These are phyloP conservation scores for Anser brachyrhynchus DNA, from an alignment of 2,113 vertebrate genomes.

Conservation along the genomic window DNA sequence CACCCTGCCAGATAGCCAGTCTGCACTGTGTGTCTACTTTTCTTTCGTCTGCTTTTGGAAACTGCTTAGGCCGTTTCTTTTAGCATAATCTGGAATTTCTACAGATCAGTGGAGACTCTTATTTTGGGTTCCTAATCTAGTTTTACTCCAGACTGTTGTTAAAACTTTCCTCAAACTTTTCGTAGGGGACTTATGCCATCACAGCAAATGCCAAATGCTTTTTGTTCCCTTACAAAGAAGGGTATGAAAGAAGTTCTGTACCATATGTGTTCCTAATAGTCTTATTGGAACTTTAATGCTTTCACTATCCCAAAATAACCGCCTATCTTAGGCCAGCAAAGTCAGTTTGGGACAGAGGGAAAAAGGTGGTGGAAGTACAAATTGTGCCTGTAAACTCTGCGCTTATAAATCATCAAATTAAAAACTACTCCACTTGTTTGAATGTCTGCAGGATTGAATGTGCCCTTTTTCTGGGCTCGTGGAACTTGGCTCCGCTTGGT, in stretches of 20 bases:
- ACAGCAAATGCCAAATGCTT: neutral
- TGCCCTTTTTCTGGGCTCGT: neutral
- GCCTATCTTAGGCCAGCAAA: slow-evolving; percentile 21
- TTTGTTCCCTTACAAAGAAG: slow-evolving; percentile 50
- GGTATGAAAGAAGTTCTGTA: slow-evolving; percentile 8
- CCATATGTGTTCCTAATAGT: slow-evolving; percentile 6
- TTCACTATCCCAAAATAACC: slow-evolving; percentile 36
- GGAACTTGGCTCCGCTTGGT: neutral
- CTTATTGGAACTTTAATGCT: slow-evolving; percentile 34
- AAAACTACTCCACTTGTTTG: neutral
- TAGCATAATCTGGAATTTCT: neutral
- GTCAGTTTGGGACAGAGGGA: neutral
- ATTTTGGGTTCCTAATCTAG: neutral
- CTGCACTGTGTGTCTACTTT: neutral
- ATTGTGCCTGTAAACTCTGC: slow-evolving; percentile 35
- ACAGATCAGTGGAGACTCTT: neutral
- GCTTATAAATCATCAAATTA: neutral
- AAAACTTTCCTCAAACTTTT: slow-evolving; percentile 36
- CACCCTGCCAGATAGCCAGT: slow-evolving; percentile 20
- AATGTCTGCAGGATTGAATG: neutral
- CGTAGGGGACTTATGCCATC: neutral
- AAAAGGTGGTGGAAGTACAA: neutral
- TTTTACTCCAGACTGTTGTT: neutral
- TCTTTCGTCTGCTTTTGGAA: slow-evolving; percentile 7
- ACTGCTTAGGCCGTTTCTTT: neutral